Conservation (phyloP, 2,113 vertebrate species). For the Cephalopterus ornatus region DNA sequence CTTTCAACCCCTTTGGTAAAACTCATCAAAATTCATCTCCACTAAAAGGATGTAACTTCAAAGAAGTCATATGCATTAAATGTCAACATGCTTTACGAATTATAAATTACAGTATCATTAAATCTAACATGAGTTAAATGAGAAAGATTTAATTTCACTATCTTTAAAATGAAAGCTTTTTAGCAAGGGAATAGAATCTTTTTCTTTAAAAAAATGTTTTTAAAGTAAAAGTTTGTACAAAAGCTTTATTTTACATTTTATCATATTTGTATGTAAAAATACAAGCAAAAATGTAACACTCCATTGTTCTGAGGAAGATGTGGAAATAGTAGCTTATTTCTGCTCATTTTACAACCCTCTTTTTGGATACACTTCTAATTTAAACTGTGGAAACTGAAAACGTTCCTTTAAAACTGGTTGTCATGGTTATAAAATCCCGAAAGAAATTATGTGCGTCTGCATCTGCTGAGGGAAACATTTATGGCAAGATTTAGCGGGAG, state of each 20-base stretch:
- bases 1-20: slow-evolving; percentile 49
- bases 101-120: slow-evolving; percentile 64
- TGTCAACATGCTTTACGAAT: slow-evolving; percentile 55
- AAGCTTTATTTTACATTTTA: neutral
- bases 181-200: neutral
- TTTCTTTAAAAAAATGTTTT: neutral
- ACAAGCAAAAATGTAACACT: neutral
- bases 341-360: slow-evolving; percentile 39
- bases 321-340: slow-evolving; percentile 43
- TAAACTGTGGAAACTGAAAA: slow-evolving; percentile 55
- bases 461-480: slow-evolving; percentile 59
- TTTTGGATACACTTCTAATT: slow-evolving; percentile 58
- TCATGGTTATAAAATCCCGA: slow-evolving; percentile 76
- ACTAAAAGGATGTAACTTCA: slow-evolving; percentile 60
- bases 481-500: slow-evolving; percentile 47
- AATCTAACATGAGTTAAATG: slow-evolving; percentile 50
- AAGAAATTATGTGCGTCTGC: slow-evolving; percentile 66
- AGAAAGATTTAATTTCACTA: slow-evolving; percentile 28
- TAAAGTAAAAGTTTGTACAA: neutral
- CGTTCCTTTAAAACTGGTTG: slow-evolving; percentile 67
- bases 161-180: slow-evolving; percentile 43
- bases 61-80: slow-evolving; percentile 56
- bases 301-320: neutral
- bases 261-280: neutral
- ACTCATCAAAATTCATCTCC: slow-evolving; percentile 58